Evolutionary conservation across 2,888 invertebrate species (phyloP).

Genomic region (Carabus problematicus): DNA sequence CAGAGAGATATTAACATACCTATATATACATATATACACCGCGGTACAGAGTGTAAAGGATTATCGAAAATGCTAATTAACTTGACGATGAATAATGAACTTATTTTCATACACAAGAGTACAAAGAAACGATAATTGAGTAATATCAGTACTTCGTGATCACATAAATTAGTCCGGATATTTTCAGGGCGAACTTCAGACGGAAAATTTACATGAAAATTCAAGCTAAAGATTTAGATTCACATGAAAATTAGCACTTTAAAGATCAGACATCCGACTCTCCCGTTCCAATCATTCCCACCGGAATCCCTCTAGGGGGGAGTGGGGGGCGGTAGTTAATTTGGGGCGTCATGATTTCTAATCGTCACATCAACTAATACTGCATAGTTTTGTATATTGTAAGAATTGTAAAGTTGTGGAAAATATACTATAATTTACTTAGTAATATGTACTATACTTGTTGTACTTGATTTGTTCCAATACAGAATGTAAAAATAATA

Average conservation of each 20-base stretch:
- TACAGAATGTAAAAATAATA: too few species aligned
- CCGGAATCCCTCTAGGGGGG: too few species aligned
- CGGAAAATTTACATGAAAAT: conserved; percentile 41
- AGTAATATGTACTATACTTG: too few species aligned
- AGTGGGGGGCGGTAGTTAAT: too few species aligned
- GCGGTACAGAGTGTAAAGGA: conserved; percentile 37
- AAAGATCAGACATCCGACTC: not conserved
- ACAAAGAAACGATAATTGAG: conserved; percentile 44
- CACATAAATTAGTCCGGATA: conserved; percentile 42
- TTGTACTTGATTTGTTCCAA: too few species aligned
- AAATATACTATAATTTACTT: too few species aligned
- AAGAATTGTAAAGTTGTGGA: too few species aligned
- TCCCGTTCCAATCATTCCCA: too few species aligned
- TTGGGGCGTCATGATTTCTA: too few species aligned
- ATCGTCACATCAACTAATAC: too few species aligned
- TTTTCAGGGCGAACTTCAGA: conserved; percentile 42
- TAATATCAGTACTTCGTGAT: conserved; percentile 42
- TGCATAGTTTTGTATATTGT: too few species aligned
- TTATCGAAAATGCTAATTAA: conserved; percentile 44
- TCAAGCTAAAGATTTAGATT: conserved; percentile 39
- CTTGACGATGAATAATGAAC: conserved; percentile 43
- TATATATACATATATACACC: too few species aligned
- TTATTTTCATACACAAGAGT: conserved; percentile 43
- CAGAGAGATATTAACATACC: not conserved
- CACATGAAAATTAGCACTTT: conserved; percentile 41